These are phyloP conservation scores for Dryococelus australis DNA, from an alignment of 2,888 invertebrate species.

Conservation along the genomic window DNA sequence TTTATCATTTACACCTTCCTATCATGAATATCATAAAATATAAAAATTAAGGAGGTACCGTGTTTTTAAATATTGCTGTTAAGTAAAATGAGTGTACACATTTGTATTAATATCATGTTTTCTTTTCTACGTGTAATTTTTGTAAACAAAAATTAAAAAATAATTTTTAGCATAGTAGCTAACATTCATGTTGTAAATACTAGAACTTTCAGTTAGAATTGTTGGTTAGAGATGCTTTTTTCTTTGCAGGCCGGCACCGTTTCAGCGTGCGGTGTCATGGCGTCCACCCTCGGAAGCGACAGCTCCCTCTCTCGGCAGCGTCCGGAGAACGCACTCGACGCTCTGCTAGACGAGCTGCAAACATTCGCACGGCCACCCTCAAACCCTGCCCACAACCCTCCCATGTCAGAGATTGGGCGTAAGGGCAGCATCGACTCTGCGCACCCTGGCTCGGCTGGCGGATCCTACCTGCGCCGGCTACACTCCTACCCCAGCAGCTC, in stretches of 20 bases:
- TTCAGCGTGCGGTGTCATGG: conserved; percentile 67
- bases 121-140: not conserved
- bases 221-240: conserved; percentile 32
- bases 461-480: conserved; percentile 71
- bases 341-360: conserved; percentile 92
- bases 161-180: not conserved
- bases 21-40: not conserved
- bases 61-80: not conserved
- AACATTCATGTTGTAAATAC: not conserved
- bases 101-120: not conserved
- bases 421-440: conserved; percentile 65
- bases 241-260: conserved; percentile 50
- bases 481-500: conserved; percentile 88
- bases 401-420: conserved; percentile 63
- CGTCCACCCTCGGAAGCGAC: conserved; percentile 64
- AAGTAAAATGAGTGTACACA: not conserved
- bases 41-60: not conserved
- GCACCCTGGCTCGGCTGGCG: conserved; percentile 52
- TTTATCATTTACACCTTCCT: not conserved
- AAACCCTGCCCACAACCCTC: conserved; percentile 56
- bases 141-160: not conserved
- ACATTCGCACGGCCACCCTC: conserved; percentile 79
- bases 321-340: conserved; percentile 97
- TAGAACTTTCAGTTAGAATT: not conserved
- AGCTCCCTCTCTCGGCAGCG: conserved; percentile 61